Conservation (phyloP, 2,113 vertebrate genomes). For the Xenopus laevis region DNA sequence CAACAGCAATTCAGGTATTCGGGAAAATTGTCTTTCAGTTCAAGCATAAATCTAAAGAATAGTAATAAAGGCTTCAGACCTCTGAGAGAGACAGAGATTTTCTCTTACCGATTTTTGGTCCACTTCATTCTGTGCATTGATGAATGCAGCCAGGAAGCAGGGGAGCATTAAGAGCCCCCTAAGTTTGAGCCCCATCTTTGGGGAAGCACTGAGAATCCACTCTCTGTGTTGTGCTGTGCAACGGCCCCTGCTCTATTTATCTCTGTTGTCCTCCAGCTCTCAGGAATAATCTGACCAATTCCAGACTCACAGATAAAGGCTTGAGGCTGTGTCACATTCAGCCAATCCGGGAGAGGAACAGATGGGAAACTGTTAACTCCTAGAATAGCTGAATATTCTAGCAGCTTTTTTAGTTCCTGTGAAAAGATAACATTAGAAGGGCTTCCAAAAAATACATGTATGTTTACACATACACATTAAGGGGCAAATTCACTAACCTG, state of each 20-base stretch:
- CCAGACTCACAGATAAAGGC: constrained; percentile 14
- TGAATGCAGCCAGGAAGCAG: constrained; percentile 69
- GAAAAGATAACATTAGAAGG: too few species aligned
- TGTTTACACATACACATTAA: too few species aligned
- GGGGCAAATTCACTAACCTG: too few species aligned
- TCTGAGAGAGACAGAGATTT: not conserved
- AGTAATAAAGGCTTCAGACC: too few species aligned
- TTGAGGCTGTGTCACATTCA: constrained; percentile 6
- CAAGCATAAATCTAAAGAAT: too few species aligned
- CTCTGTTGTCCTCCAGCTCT: not conserved
- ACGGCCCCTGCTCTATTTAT: not conserved
- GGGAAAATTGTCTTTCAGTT: too few species aligned
- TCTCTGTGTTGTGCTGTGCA: not conserved
- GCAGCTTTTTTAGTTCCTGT: not conserved
- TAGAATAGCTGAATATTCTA: constrained; percentile 2
- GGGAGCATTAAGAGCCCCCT: constrained; percentile 61
- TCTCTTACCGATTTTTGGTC: constrained; percentile 29
- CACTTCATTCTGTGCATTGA: constrained; percentile 56
- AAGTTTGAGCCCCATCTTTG: constrained; percentile 56
- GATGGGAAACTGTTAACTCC: constrained; percentile 15
- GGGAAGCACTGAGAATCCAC: not conserved
- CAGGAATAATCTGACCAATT: constrained; percentile 14
- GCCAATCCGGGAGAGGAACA: constrained; percentile 21
- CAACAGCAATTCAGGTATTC: too few species aligned
- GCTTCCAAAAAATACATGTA: too few species aligned